Base-by-base conservation (phyloP, 2,113 vertebrate species). In the Tachuris rubrigastra region DNA sequence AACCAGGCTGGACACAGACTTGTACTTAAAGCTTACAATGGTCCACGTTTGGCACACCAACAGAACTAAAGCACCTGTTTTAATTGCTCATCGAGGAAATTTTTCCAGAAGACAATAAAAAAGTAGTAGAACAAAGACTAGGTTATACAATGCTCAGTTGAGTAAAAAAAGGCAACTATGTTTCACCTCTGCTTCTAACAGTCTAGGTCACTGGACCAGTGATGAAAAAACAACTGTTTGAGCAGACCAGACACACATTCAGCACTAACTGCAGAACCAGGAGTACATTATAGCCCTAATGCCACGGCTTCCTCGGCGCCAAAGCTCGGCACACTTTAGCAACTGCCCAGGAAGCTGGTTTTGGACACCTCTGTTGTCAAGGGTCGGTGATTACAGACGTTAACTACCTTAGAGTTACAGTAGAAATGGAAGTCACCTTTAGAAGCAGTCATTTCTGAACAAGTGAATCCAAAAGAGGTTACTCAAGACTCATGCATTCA, bases 1-100 rank as follows among this genome's bases (percentile, higher is more conserved):
- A 79, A 93, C 86, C 87, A 90, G 44, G 85, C 76, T 79, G 83
- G 78, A 83, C 73, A 75, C 60, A 80, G 71, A 83, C 81, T 66
- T 46, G 76, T 31, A 93, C 59, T 94, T 93, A 91, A 91, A 91
- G 90, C 87, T 96, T 87, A 89, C 74, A 78, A 71, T 79, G 85
- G 92, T 96, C 90, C 93, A 93, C 95, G 93, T 98, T 98, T 98
- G 98, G 97, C 98, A 98, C 96, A 58, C 74, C 72, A 94, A 93
- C 94, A 94, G 94, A 96, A 96, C 92, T 92, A 95, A 96, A 97
- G 96, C 88, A 94, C 91, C 95, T 87, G 67, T 94, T 95, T 93
- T 31, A 86, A 82, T 89, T 88, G 62, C 72, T 92, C 84, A 31
- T 78, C 5, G 31, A 96, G 65, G 47, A 89, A 50, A 44, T 15